Evolutionary conservation across 1,140 invertebrate genomes (phyloP).

Genomic region (Hycleus cichorii): DNA sequence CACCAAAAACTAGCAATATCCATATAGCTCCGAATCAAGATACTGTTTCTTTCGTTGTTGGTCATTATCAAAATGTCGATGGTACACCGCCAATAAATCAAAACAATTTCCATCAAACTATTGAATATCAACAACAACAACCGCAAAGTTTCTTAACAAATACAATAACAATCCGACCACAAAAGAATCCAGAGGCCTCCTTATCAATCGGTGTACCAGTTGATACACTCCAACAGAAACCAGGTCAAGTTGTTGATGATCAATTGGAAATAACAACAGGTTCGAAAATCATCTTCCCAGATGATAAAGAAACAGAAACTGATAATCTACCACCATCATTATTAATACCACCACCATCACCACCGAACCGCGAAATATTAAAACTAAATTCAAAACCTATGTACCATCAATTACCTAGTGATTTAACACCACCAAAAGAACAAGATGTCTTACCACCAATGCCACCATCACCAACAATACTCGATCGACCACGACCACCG

Average conservation of each 20-base stretch:
- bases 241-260: constrained; percentile 39
- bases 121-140: too few species aligned
- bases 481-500: constrained; percentile 32
- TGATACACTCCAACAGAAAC: constrained; percentile 28
- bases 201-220: constrained; percentile 37
- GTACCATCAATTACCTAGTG: constrained; percentile 39
- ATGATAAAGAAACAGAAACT: constrained; percentile 26
- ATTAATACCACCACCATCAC: constrained; percentile 9
- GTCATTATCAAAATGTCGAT: constrained; percentile 53
- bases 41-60: constrained; percentile 55
- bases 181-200: constrained; percentile 36
- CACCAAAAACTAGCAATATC: constrained; percentile 54
- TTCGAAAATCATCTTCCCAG: constrained; percentile 37
- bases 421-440: constrained; percentile 38
- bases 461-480: constrained; percentile 6
- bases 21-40: constrained; percentile 55
- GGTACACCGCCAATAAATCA: constrained; percentile 26
- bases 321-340: constrained; percentile 16
- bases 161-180: constrained; percentile 35
- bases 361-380: constrained; percentile 32
- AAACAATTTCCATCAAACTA: not conserved
- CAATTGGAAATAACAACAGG: constrained; percentile 28
- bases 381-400: constrained; percentile 39
- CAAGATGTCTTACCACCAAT: constrained; percentile 14
- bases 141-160: constrained; percentile 7